Evolutionary conservation across 2,113 vertebrate species (phyloP), one percentile per base, ranked within the genome.

Genomic region (Vidua macroura): DNA sequence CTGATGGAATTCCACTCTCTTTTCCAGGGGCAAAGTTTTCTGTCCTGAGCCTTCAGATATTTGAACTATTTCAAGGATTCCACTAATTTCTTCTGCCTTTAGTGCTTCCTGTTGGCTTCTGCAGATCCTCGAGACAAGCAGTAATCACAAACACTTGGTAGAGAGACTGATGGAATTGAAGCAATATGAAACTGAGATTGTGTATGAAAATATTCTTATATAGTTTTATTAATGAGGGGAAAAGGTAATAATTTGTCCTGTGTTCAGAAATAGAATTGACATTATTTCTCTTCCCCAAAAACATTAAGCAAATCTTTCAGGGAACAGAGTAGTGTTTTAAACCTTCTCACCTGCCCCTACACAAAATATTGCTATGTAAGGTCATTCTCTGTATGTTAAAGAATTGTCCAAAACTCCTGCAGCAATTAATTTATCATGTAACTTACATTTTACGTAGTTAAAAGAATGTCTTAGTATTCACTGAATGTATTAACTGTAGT

Each of bases 341-440:
- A 49, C 4, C 5, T 6, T 35, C 5, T 6, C 1, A 4, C 4
- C 3, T 0, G 1, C 6, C 13, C 15, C 8, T 30, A 7, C 10
- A 10, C 15, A 41, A 59, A 31, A 60, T 91, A 74, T 25, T 87
- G 35, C 46, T 76, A 6, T 20, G 37, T 91, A 85, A 70, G 22
- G 4, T 90, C 55, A 8, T 46, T 91, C 9, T 82, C 44, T 92
- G 86, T 48, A 80, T 93, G 92, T 90, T 95, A 83, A 23, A 78
- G 43, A 76, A 44, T 72, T 93, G 43, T 73, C 62, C 39, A 5
- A 39, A 86, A 91, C 31, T 85, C 85, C 83, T 92, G 43, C 83
- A 85, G 70, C 53, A 91, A 70, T 88, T 83, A 85, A 87, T 96
- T 92, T 95, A 62, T 91, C 35, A 92, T 79, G 27, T 43, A 78